Evolutionary conservation across 2,888 invertebrate species (phyloP).

Genomic region (Lutraria lutraria): DNA sequence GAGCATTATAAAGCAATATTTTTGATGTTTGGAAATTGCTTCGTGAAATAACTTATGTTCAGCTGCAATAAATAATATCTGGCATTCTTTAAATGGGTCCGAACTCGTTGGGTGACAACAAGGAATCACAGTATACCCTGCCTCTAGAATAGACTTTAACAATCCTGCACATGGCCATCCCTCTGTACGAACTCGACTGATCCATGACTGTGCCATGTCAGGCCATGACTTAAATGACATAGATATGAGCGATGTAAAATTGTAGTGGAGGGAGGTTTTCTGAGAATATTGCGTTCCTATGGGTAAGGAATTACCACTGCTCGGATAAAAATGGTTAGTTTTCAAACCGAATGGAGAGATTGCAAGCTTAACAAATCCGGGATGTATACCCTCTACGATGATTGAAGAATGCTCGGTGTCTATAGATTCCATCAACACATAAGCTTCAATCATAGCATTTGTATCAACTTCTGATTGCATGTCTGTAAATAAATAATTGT

Average conservation of each 20-base stretch:
- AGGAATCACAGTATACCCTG: constrained; percentile 64
- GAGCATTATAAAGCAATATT: constrained; percentile 63
- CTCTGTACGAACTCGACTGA: constrained; percentile 49
- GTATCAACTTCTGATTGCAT: neutral
- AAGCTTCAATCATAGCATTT: constrained; percentile 1
- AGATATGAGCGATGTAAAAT: too few relatives aligned
- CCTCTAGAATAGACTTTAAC: constrained; percentile 42
- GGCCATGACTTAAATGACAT: constrained; percentile 59
- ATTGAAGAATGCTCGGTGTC: neutral
- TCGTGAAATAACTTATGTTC: constrained; percentile 62
- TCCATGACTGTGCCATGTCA: constrained; percentile 57
- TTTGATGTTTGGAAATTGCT: constrained; percentile 62
- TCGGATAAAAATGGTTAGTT: neutral
- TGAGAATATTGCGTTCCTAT: neutral
- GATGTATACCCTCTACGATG: neutral
- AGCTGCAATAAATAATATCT: constrained; percentile 63
- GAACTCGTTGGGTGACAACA: constrained; percentile 51
- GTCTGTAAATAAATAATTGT: neutral
- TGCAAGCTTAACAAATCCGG: neutral
- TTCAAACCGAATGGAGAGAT: neutral
- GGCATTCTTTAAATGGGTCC: constrained; percentile 63
- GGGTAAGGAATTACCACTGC: neutral
- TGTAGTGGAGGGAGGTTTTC: neutral
- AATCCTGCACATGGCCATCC: constrained; percentile 55
- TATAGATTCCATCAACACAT: neutral